These are phyloP conservation scores for Octomys mimax DNA, from an alignment of 2,797 vertebrate species.

Conservation along the genomic window DNA sequence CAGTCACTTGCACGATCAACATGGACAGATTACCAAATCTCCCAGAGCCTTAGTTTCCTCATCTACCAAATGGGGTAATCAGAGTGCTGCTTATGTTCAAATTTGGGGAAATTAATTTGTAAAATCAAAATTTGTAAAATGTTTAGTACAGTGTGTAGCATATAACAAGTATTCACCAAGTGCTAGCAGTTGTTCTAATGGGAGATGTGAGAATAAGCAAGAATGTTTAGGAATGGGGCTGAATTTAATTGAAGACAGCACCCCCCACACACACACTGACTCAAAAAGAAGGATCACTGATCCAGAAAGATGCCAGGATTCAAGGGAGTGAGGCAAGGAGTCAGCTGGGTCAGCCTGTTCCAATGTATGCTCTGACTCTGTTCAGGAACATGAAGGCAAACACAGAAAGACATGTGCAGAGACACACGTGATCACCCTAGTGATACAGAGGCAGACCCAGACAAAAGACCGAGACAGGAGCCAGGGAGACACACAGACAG, in stretches of 20 bases:
- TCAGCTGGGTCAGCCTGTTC: conserved; percentile 46
- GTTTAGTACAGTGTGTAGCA: conserved; percentile 15
- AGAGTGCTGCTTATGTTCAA: neutral
- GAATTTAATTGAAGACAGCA: conserved; percentile 49
- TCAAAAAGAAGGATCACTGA: conserved; percentile 26
- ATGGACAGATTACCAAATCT: conserved; percentile 51
- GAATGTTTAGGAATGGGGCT: neutral
- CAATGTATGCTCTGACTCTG: conserved; percentile 57
- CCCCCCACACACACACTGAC: neutral
- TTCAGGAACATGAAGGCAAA: conserved; percentile 75
- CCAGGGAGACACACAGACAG: conserved; percentile 81
- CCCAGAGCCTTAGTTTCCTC: conserved; percentile 46
- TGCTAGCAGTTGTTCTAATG: conserved; percentile 46
- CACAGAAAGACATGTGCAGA: conserved; percentile 82
- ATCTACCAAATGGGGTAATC: conserved; percentile 63
- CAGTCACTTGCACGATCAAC: conserved; percentile 42
- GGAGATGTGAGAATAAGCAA: conserved; percentile 53
- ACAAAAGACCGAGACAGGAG: conserved; percentile 83
- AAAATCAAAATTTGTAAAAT: conserved; percentile 10
- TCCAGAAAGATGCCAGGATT: conserved; percentile 12
- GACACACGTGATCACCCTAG: conserved; percentile 82
- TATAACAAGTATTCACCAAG: conserved; percentile 57
- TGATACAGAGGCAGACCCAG: conserved; percentile 82
- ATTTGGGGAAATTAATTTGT: conserved; percentile 16
- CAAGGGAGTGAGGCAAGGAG: neutral